These are phyloP conservation scores for Pachypanchax playfairii DNA, from an alignment of 2,113 vertebrate species.

Conservation along the genomic window DNA sequence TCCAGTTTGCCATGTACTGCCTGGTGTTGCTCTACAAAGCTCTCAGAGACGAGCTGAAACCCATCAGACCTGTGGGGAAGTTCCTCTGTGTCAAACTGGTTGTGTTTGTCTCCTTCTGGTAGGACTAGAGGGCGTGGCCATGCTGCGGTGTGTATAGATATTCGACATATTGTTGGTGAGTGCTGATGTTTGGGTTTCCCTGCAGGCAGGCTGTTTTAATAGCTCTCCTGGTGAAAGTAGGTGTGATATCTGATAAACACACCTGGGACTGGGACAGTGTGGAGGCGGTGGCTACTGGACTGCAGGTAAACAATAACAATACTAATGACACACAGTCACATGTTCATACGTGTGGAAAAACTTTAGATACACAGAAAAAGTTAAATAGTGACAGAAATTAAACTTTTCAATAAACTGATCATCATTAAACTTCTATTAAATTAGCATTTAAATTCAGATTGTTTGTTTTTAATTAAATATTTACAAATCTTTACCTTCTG, in stretches of 20 bases:
- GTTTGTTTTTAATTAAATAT: neutral
- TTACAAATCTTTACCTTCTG: neutral
- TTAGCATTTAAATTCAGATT: neutral
- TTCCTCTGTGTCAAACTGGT: slow-evolving; percentile 98
- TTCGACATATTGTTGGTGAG: no score
- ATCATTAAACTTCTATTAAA: no score
- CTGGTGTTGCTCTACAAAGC: slow-evolving; percentile 93
- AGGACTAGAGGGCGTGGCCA: slow-evolving; percentile 39
- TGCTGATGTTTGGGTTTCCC: neutral
- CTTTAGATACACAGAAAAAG: neutral
- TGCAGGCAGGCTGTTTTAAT: slow-evolving; percentile 94
- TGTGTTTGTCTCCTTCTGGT: slow-evolving; percentile 99
- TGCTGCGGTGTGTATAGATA: no score
- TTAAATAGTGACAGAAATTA: no score
- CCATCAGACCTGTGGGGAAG: slow-evolving; percentile 95
- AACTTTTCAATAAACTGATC: no score
- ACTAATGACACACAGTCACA: neutral
- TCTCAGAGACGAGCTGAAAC: slow-evolving; percentile 89
- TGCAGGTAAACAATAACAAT: slow-evolving; percentile 81
- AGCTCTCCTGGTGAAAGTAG: slow-evolving; percentile 93
- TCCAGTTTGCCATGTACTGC: slow-evolving; percentile 95
- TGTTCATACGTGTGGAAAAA: neutral
- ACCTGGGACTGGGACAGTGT: slow-evolving; percentile 96
- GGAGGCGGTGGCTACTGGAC: slow-evolving; percentile 93
- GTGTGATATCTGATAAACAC: slow-evolving; percentile 90